Evolutionary conservation across 2,888 invertebrate species (phyloP), one percentile per base, ranked within the genome.

Genomic region (Desoria tigrina): DNA sequence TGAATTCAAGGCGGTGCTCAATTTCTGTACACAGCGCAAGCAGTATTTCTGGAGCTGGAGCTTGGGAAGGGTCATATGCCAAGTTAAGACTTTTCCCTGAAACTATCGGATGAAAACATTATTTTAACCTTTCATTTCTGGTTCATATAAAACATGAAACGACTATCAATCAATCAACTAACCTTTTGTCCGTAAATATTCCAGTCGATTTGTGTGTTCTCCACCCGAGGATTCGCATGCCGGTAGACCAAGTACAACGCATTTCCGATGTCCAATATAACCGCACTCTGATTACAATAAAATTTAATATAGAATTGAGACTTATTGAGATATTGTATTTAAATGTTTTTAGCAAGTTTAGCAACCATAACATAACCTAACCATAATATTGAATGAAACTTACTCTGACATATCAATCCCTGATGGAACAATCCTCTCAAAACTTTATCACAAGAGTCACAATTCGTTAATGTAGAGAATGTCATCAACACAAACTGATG

Each of bases 391-490:
- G n/a, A n/a, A n/a, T n/a, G n/a, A n/a, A n/a, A 28, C 78, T 73
- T 78, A 84, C 87, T 86, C 82, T 86, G 84, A 79, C 89, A 89
- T 72, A 87, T 83, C 68, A 87, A 84, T 57, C 89, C 89, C 80
- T 89, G 88, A 77, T 87, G 86, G 77, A 87, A 81, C 51, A 89
- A 81, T 53, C 88, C 88, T 74, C 87, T 82, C 72, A 89, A 82
- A 79, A 85, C 87, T 79, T 87, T 87, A 79, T 86, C 85, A 80
- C 90, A 90, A 79, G 88, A 86, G 79, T 87, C 86, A 81, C 89
- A 90, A 74, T 84, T 83, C 79, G 88, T 86, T 77, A 88, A 81
- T 39, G 83, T 82, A 74, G 85, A 85, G 80, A 88, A 89, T 77
- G 86, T 87, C 78, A 86, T 86, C 74, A 87, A 86, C 54, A 84